Evolutionary conservation across 1,140 invertebrate species (phyloP).

Genomic region (Antheraea mylitta): DNA sequence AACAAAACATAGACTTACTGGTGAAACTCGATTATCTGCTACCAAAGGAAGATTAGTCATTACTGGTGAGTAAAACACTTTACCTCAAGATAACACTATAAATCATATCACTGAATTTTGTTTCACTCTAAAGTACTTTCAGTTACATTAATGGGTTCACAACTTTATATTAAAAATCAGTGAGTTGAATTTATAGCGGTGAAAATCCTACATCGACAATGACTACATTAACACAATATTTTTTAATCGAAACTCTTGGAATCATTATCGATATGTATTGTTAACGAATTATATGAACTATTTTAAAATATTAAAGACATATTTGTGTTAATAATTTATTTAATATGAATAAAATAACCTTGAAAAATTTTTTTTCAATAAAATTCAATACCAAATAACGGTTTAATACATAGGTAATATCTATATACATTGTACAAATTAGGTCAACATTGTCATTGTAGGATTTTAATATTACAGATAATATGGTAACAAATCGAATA

Average conservation of each 20-base stretch:
- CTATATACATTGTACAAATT: neutral
- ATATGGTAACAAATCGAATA: neutral
- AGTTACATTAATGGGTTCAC: neutral
- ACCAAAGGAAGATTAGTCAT: conserved; percentile 96
- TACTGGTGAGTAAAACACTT: conserved; percentile 87
- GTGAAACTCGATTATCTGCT: conserved; percentile 94
- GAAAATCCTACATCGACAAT: conserved; percentile 1
- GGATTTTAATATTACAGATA: neutral
- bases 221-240: neutral
- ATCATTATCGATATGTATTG: neutral
- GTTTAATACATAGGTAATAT: too few relatives aligned
- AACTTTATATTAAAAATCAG: neutral
- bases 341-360: neutral
- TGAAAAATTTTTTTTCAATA: too few relatives aligned
- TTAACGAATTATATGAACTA: neutral
- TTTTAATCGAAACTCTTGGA: neutral
- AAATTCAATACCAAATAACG: too few relatives aligned
- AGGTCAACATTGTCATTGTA: neutral
- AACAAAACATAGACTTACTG: conserved; percentile 95
- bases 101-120: conserved; percentile 1
- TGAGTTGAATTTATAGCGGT: neutral
- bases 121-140: neutral
- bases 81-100: neutral
- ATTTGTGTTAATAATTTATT: neutral
- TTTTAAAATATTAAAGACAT: neutral